These are phyloP conservation scores for Monochamus alternatus DNA, from an alignment of 2,888 invertebrate species.

Conservation along the genomic window DNA sequence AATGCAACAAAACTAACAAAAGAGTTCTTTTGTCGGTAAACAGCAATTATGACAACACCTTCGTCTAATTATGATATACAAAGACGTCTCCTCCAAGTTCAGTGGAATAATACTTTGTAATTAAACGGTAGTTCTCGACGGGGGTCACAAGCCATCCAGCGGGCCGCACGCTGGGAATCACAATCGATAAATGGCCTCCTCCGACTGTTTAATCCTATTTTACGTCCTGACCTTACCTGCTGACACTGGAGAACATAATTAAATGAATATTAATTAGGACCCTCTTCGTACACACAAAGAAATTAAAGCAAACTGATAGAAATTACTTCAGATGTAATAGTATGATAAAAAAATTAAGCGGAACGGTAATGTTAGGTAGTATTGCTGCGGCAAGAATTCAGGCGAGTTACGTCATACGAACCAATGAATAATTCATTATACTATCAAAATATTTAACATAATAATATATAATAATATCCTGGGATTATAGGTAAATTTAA, in stretches of 20 bases:
- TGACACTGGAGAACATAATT: constrained; percentile 1
- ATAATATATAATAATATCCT: too few relatives aligned
- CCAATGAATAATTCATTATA: too few relatives aligned
- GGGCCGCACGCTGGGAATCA: constrained; percentile 54
- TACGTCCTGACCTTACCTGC: constrained; percentile 13
- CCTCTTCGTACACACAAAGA: not conserved
- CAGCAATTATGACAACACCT: constrained; percentile 54
- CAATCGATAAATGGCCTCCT: constrained; percentile 48
- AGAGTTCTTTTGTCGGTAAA: constrained; percentile 44
- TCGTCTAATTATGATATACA: constrained; percentile 56
- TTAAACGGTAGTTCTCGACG: constrained; percentile 63
- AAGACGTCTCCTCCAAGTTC: constrained; percentile 55
- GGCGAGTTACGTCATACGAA: too few relatives aligned
- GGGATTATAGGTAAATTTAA: too few relatives aligned
- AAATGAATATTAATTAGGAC: not conserved
- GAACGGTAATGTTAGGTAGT: too few relatives aligned
- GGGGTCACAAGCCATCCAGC: constrained; percentile 55
- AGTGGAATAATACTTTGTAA: constrained; percentile 58
- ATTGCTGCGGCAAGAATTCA: too few relatives aligned
- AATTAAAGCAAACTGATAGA: not conserved
- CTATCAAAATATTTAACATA: too few relatives aligned
- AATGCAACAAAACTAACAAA: constrained; percentile 37
- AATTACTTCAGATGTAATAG: too few relatives aligned
- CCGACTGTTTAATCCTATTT: constrained; percentile 19
- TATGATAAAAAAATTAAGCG: too few relatives aligned